These are phyloP conservation scores for Girardinus metallicus DNA, from an alignment of 2,797 vertebrate genomes.

Conservation along the genomic window DNA sequence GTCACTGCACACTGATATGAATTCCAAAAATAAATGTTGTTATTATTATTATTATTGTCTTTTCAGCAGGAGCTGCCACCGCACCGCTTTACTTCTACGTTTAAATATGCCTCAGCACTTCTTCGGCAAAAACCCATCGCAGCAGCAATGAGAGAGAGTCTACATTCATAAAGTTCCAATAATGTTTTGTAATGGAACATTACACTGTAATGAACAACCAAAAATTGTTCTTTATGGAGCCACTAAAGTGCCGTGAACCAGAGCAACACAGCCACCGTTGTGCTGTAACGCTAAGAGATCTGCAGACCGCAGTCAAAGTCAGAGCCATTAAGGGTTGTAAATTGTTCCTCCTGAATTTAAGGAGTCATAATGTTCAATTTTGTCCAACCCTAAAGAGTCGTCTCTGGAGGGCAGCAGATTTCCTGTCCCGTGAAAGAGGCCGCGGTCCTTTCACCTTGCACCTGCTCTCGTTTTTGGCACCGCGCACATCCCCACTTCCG, in stretches of 20 bases:
- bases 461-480: conserved; percentile 65
- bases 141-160: conserved; percentile 56
- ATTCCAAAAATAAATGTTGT: conserved; percentile 30
- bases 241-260: conserved; percentile 58
- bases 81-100: conserved; percentile 27
- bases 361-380: conserved; percentile 48
- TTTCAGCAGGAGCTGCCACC: conserved; percentile 13
- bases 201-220: conserved; percentile 67
- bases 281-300: conserved; percentile 53
- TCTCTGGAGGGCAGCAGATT: conserved; percentile 45
- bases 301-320: conserved; percentile 44
- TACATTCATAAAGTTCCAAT: conserved; percentile 66
- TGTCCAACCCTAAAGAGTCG: conserved; percentile 37
- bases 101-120: conserved; percentile 50
- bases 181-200: conserved; percentile 71
- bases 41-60: neutral
- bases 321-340: conserved; percentile 46
- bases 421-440: conserved; percentile 49
- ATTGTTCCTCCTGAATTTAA: conserved; percentile 47
- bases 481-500: conserved; percentile 50
- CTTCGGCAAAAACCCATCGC: conserved; percentile 60
- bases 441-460: conserved; percentile 62
- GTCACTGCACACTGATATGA: conserved; percentile 7
- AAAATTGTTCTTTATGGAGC: conserved; percentile 63
- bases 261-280: conserved; percentile 48